Evolutionary conservation across 1,140 invertebrate species (phyloP).

Genomic region (Cydia fagiglandana): DNA sequence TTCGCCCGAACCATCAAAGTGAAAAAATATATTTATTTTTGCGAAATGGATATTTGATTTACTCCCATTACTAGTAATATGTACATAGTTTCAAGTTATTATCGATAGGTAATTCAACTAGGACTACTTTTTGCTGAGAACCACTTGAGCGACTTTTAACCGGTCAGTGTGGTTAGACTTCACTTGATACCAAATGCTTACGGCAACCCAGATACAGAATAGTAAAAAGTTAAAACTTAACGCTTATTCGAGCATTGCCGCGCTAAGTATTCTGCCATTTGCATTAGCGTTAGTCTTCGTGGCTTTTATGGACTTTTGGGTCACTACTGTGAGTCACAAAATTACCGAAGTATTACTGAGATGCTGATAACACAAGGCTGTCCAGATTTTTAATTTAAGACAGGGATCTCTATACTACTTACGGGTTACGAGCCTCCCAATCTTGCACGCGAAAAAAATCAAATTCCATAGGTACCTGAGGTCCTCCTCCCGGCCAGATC

Average conservation of each 20-base stretch:
- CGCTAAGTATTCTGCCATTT: conserved; percentile 27
- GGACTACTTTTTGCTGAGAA: conserved; percentile 58
- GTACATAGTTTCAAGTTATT: conserved; percentile 48
- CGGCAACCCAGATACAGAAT: conserved; percentile 7
- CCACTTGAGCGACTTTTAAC: conserved; percentile 55
- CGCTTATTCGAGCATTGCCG: neutral
- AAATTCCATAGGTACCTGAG: too few species aligned
- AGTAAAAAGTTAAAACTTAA: conserved; percentile 2
- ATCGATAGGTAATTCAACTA: conserved; percentile 51
- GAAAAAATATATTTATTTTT: too few species aligned
- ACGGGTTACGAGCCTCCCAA: too few species aligned
- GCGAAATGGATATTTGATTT: conserved; percentile 40
- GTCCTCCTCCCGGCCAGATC: too few species aligned
- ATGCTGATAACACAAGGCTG: too few species aligned
- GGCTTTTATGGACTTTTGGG: neutral
- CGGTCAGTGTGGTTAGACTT: conserved; percentile 35
- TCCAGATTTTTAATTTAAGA: too few species aligned
- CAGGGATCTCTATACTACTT: too few species aligned
- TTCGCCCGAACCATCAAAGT: too few species aligned
- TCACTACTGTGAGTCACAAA: neutral
- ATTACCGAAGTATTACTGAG: neutral
- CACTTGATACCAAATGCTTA: conserved; percentile 17
- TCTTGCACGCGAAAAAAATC: too few species aligned
- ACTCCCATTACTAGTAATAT: conserved; percentile 61
- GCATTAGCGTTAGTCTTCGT: conserved; percentile 17